phyloP scores from a whole-genome alignment of 2,888 invertebrate species.

The Chloroclystis v-ata region DNA sequence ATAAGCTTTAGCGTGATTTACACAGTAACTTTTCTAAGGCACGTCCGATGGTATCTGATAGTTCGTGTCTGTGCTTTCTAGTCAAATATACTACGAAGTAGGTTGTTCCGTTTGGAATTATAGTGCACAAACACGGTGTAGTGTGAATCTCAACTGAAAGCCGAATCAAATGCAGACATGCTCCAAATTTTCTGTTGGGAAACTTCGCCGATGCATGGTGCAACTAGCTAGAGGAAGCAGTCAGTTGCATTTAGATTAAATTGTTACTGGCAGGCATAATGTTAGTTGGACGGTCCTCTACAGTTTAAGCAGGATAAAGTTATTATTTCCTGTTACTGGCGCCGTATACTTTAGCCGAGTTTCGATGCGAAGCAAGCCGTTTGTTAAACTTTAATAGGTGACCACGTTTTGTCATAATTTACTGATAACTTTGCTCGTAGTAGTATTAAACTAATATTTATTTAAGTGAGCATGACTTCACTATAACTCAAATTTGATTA shows the following conservation, averaged over 20 bases:
- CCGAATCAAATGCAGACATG: slow-evolving; percentile 55
- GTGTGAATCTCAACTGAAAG: slow-evolving; percentile 39
- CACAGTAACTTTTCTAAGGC: slow-evolving; percentile 53
- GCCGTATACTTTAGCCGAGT: slow-evolving; percentile 70
- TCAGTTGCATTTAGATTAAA: slow-evolving; percentile 75
- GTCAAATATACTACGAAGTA: slow-evolving; percentile 21
- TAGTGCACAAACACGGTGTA: slow-evolving; percentile 33
- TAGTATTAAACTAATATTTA: slow-evolving; percentile 59
- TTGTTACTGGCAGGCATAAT: slow-evolving; percentile 77
- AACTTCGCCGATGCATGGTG: slow-evolving; percentile 69
- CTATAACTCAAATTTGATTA: too few relatives aligned
- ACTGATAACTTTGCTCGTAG: slow-evolving; percentile 49
- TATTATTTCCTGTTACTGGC: slow-evolving; percentile 74
- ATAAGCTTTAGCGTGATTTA: slow-evolving; percentile 60
- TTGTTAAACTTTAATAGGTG: slow-evolving; percentile 71
- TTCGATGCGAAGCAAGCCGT: slow-evolving; percentile 66
- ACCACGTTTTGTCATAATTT: slow-evolving; percentile 64
- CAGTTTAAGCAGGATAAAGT: slow-evolving; percentile 73
- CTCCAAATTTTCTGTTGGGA: slow-evolving; percentile 67
- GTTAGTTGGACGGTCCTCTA: slow-evolving; percentile 71
- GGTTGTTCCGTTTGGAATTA: slow-evolving; percentile 18
- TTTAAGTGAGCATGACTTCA: slow-evolving; percentile 35
- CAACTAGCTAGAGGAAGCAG: slow-evolving; percentile 61
- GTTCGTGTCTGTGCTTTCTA: slow-evolving; percentile 28
- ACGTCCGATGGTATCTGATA: slow-evolving; percentile 43